These are phyloP conservation scores for Brenthis hecate DNA, from an alignment of 2,888 invertebrate species.

Conservation along the genomic window DNA sequence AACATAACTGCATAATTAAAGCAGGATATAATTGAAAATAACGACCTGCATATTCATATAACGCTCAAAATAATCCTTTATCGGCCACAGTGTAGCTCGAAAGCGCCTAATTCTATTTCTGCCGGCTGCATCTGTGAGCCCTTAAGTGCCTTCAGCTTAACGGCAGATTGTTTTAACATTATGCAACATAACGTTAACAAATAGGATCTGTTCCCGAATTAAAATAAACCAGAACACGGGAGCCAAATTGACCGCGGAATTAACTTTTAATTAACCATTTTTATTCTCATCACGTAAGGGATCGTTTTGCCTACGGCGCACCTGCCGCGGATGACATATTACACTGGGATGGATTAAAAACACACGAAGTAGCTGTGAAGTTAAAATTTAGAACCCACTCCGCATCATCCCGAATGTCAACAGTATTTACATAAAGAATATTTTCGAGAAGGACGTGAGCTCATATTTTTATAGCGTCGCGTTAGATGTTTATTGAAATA, in stretches of 20 bases:
- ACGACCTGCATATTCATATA: constrained; percentile 73
- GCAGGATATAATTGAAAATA: constrained; percentile 67
- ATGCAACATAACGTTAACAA: constrained; percentile 35
- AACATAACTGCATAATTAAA: constrained; percentile 36
- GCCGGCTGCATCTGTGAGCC: constrained; percentile 41
- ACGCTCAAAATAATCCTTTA: constrained; percentile 50
- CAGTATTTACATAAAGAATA: constrained; percentile 78
- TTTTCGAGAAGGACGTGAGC: constrained; percentile 69
- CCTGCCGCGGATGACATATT: constrained; percentile 58
- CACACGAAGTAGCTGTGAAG: constrained; percentile 65
- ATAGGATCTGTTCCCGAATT: constrained; percentile 22
- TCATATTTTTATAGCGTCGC: constrained; percentile 75
- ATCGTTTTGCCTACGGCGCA: constrained; percentile 52
- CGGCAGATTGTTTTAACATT: constrained; percentile 39
- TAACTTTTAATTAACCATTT: constrained; percentile 56
- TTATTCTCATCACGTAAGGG: constrained; percentile 58
- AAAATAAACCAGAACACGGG: constrained; percentile 29
- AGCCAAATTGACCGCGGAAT: constrained; percentile 38
- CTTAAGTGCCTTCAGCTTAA: constrained; percentile 46
- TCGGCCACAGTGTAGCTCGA: constrained; percentile 43
- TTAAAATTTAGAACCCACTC: constrained; percentile 78
- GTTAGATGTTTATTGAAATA: constrained; percentile 76
- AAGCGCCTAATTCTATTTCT: constrained; percentile 51
- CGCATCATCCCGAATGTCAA: constrained; percentile 69
- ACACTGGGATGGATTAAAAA: constrained; percentile 69